A percentile compares a stretch with the other conserved stretches of the same genome.
Evolutionary conservation across 2,797 vertebrate genomes (phyloP).

Genomic region (Oreochromis mossambicus): DNA sequence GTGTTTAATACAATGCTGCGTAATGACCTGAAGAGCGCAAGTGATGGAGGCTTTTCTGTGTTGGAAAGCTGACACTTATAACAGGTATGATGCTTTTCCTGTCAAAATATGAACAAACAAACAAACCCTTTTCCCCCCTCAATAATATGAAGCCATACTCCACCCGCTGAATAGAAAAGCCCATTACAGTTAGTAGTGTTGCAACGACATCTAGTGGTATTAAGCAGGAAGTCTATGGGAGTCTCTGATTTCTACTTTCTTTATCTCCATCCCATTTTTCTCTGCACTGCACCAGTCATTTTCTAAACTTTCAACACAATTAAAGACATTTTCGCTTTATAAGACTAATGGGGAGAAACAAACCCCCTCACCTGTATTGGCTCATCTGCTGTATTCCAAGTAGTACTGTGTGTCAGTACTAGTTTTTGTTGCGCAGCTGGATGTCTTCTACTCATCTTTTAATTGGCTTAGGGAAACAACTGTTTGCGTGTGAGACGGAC

Average conservation of each 20-base stretch:
- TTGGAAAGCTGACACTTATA: not conserved
- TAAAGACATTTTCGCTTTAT: not conserved
- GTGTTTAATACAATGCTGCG: not conserved
- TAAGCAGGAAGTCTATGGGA: not conserved
- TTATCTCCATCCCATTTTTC: not conserved
- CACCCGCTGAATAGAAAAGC: not conserved
- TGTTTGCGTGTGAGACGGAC: not conserved
- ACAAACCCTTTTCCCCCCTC: fast-evolving
- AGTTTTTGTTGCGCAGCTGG: not conserved
- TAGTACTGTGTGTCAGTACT: not conserved
- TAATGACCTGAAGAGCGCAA: not conserved
- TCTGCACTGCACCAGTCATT: not conserved
- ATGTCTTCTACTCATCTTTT: not conserved
- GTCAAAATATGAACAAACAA: not conserved
- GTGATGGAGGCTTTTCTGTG: not conserved
- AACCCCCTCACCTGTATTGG: not conserved
- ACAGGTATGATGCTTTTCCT: not conserved
- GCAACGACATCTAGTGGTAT: constrained; percentile 39
- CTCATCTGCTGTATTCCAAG: not conserved
- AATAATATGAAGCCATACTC: not conserved
- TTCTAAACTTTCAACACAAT: not conserved
- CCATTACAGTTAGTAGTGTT: not conserved
- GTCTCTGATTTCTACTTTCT: not conserved
- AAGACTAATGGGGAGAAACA: not conserved
- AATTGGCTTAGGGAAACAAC: not conserved